phyloP scores from a whole-genome alignment of 2,888 invertebrate species.

The Gryllus longicercus region DNA sequence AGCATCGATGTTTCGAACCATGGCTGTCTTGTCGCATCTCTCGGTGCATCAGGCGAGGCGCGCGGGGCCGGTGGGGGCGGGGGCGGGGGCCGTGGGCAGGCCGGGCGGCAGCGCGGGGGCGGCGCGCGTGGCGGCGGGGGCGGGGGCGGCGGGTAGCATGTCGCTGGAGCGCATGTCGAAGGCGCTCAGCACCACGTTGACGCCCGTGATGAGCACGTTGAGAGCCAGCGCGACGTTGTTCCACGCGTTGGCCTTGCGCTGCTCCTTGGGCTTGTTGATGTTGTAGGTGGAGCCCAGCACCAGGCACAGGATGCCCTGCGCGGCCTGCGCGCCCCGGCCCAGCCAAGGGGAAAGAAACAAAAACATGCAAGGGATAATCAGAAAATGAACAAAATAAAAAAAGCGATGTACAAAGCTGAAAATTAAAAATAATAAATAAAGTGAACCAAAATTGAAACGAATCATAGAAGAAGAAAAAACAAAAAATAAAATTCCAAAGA shows the following conservation, averaged over 20 bases:
- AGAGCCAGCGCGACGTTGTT: slow-evolving; percentile 59
- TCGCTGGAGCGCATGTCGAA: slow-evolving; percentile 51
- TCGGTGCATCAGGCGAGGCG: background rate
- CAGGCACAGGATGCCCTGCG: slow-evolving; percentile 59
- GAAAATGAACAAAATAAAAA: slow-evolving; percentile 36
- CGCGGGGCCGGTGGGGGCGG: background rate
- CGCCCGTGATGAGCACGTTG: slow-evolving; percentile 57
- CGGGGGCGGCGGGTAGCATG: background rate
- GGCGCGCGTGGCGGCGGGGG: background rate
- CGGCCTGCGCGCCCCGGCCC: slow-evolving; percentile 48
- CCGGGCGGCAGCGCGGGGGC: background rate
- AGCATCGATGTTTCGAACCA: too few relatives aligned
- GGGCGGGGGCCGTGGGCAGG: background rate
- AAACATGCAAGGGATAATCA: slow-evolving; percentile 22
- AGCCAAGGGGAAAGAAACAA: slow-evolving; percentile 42
- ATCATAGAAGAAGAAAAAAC: too few relatives aligned
- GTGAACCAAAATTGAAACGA: too few relatives aligned
- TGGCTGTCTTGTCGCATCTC: too few relatives aligned
- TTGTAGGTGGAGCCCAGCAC: slow-evolving; percentile 58
- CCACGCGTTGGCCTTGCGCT: slow-evolving; percentile 56
- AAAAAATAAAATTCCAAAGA: too few relatives aligned
- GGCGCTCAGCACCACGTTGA: slow-evolving; percentile 60
- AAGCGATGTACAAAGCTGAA: slow-evolving; percentile 20
- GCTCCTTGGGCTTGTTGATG: slow-evolving; percentile 60
- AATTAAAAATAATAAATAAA: too few relatives aligned